Evolutionary conservation across 2,113 vertebrate species (phyloP).

Genomic region (Sterrhoptilus dennistouni): DNA sequence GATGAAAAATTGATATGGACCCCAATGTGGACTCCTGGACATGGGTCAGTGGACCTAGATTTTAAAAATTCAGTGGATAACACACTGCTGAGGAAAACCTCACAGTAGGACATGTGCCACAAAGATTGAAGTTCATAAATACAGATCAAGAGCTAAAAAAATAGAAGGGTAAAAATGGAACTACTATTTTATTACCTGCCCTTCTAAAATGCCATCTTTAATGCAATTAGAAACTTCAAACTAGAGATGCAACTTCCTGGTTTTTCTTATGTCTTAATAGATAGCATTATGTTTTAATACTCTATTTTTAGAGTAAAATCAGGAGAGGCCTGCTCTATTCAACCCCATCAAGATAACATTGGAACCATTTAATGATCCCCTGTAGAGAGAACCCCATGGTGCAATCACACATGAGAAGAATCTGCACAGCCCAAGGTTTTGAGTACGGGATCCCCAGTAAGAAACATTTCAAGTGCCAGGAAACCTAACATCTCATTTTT

Average conservation of each 20-base stretch:
- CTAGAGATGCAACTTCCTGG: background rate
- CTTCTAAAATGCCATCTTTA: background rate
- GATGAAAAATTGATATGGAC: accelerated
- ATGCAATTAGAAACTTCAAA: background rate
- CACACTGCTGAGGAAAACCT: background rate
- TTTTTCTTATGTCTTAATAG: background rate
- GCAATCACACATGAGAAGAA: background rate
- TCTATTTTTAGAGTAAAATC: background rate
- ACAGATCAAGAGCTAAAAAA: background rate
- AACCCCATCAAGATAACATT: background rate
- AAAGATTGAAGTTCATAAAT: background rate
- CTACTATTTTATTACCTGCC: background rate
- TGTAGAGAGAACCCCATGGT: background rate
- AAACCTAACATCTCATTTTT: background rate
- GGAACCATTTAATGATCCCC: background rate
- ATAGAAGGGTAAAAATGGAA: background rate
- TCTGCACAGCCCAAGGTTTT: background rate
- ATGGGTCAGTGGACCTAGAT: accelerated
- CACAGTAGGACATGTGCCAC: background rate
- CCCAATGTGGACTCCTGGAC: background rate
- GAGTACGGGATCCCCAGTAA: background rate
- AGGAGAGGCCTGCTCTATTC: background rate
- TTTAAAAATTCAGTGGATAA: background rate
- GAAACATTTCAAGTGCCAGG: background rate
- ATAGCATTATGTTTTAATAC: background rate